Evolutionary conservation across 1,140 invertebrate species (phyloP).

Genomic region (Streblospio benedicti): DNA sequence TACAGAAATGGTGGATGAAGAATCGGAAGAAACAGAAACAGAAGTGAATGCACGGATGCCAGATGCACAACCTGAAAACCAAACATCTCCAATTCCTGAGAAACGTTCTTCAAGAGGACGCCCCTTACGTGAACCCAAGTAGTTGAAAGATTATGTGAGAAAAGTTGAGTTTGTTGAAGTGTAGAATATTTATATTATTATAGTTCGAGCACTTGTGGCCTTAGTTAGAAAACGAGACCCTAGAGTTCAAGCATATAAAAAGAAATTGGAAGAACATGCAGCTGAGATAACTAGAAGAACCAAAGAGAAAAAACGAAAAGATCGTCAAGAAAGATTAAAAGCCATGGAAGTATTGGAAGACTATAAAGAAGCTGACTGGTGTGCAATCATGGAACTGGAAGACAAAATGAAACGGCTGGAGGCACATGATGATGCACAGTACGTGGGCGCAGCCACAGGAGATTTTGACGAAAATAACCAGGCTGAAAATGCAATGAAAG

Average conservation of each 20-base stretch:
- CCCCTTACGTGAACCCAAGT: no score
- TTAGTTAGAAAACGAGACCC: constrained; percentile 89
- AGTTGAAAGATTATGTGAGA: no score
- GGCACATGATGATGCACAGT: constrained; percentile 30
- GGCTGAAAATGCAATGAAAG: no score
- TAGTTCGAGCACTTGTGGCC: constrained; percentile 65
- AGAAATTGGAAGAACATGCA: constrained; percentile 38
- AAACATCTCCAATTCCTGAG: no score
- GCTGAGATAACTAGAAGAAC: constrained; percentile 36
- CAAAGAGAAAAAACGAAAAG: constrained; percentile 36
- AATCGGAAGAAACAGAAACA: no score
- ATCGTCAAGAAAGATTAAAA: no score
- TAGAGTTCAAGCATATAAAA: constrained; percentile 64
- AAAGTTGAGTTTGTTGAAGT: no score
- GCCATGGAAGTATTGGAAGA: constrained; percentile 37
- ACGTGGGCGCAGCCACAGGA: constrained; percentile 13
- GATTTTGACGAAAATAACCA: background rate
- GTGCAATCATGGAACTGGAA: constrained; percentile 38
- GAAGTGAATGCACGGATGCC: no score
- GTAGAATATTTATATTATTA: no score
- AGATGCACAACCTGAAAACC: no score
- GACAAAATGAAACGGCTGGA: constrained; percentile 37
- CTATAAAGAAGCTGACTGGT: constrained; percentile 43
- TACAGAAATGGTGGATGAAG: no score
- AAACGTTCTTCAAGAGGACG: no score